Evolutionary conservation across 1,140 invertebrate species (phyloP), one percentile per base, ranked within the genome.

Genomic region (Drosophila equinoxialis): DNA sequence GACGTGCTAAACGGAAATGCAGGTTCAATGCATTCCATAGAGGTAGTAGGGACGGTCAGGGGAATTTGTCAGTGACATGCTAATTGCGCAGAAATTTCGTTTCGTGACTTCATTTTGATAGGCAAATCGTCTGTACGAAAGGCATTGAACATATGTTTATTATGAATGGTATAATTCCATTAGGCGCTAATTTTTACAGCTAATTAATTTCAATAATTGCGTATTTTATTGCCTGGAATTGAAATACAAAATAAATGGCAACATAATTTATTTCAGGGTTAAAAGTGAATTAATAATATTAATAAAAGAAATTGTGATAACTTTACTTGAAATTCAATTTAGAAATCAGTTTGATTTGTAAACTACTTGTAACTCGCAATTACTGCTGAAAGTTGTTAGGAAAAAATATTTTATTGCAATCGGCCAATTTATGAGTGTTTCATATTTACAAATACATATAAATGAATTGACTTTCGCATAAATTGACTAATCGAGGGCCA

Each of bases 1-100:
- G 59, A 61, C 6, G 68, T 72, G 73, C 14, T 26, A 65, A 68
- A 42, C 83, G 83, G 83, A 86, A 71, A 74, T 77, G 72, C 70
- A 41, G 57, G 33, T 17, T 17, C 30, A 59, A 8, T 37, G 33
- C 14, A 37, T 37, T 10, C 11, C 4, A 13, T 39, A 3, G 3
- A 13, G 37, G 37, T 59, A 33, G 30, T 5, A 2, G 6, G n/a
- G 65, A 23, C 17, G 33, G 23, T 62, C 23, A 51, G 65, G 14
- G 14, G 6, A n/a, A 51, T 11, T 14, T 51, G 45, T 51, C 45
- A 51, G 65, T 82, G 67, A 72, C 72, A 79, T 69, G 45, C 73
- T 77, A 79, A 71, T 72, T 65, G 68, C 60, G 68, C 37, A 60
- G 58, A 69, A 63, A 66, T 48, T 51, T 68, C 51, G 20, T 63